Conservation (phyloP, 2,113 vertebrate genomes). For the rat (Rattus norvegicus) region DNA sequence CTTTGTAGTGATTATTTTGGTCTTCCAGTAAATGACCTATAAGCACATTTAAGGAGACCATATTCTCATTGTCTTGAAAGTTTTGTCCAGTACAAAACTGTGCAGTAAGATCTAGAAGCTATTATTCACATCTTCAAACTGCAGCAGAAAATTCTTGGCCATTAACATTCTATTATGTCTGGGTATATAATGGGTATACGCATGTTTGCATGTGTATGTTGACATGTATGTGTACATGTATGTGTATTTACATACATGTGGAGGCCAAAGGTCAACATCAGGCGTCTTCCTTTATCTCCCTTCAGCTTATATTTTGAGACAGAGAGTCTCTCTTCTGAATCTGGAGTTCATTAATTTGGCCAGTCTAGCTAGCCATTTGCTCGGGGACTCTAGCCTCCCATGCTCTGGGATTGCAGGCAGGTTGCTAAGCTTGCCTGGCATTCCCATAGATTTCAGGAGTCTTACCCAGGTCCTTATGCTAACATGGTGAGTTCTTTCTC, state of each 20-base stretch:
- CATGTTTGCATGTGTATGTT: not conserved
- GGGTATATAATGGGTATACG: not conserved
- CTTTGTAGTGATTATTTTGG: not conserved
- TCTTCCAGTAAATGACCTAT: not conserved
- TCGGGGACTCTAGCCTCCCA: not conserved
- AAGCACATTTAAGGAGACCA: not conserved
- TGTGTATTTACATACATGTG: not conserved
- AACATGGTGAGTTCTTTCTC: not conserved
- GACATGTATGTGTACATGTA: not conserved
- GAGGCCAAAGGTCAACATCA: not conserved
- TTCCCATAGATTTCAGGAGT: not conserved
- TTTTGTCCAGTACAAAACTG: not conserved
- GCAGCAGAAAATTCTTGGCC: not conserved
- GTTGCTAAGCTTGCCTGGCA: not conserved
- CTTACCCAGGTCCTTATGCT: not conserved
- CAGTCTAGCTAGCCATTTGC: not conserved
- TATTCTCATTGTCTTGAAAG: not conserved
- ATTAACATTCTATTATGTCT: not conserved
- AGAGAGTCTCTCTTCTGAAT: not conserved
- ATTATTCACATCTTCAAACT: not conserved
- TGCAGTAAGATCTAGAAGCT: not conserved
- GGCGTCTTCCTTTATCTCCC: not conserved
- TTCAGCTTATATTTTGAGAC: not conserved
- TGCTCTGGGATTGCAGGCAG: not conserved
- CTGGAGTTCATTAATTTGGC: not conserved